Evolutionary conservation across 2,888 invertebrate genomes (phyloP).

Genomic region (Standfussiana lucernea): DNA sequence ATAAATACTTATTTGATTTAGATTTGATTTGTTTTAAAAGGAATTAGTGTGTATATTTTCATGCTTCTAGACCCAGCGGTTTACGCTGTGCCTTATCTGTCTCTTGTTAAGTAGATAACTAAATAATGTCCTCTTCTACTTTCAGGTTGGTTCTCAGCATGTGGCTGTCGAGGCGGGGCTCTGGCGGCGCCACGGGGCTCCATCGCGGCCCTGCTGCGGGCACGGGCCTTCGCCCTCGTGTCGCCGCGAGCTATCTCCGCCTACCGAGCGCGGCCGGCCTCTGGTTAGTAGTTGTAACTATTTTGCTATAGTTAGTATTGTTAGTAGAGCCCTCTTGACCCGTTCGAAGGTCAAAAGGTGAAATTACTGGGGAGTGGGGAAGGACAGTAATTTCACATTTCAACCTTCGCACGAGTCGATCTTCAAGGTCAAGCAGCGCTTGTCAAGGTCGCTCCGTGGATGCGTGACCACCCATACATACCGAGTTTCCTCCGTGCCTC

Average conservation of each 20-base stretch:
- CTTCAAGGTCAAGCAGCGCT: not conserved
- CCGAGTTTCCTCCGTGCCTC: not conserved
- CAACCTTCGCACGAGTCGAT: not conserved
- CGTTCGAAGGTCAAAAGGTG: not conserved
- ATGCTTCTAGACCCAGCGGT: not conserved
- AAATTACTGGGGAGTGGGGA: not conserved
- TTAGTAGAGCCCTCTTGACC: not conserved
- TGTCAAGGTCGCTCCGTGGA: not conserved
- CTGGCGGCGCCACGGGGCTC: constrained; percentile 92
- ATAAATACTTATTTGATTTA: not conserved
- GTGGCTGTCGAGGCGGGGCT: constrained; percentile 92
- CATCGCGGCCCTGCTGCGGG: constrained; percentile 92
- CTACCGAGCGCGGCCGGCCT: constrained; percentile 88
- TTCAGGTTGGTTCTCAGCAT: constrained; percentile 93
- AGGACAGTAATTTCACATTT: not conserved
- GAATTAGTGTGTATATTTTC: not conserved
- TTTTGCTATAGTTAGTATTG: not conserved
- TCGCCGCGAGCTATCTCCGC: constrained; percentile 92
- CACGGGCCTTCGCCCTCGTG: constrained; percentile 93
- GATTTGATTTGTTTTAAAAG: not conserved
- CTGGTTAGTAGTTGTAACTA: constrained; percentile 75
- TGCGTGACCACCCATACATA: not conserved
- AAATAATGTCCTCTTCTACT: constrained; percentile 46
- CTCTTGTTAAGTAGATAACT: not conserved
- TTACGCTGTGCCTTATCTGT: not conserved